Evolutionary conservation across 2,797 vertebrate genomes (phyloP), one percentile per base, ranked within the genome.

Genomic region (Cryptoprocta ferox): DNA sequence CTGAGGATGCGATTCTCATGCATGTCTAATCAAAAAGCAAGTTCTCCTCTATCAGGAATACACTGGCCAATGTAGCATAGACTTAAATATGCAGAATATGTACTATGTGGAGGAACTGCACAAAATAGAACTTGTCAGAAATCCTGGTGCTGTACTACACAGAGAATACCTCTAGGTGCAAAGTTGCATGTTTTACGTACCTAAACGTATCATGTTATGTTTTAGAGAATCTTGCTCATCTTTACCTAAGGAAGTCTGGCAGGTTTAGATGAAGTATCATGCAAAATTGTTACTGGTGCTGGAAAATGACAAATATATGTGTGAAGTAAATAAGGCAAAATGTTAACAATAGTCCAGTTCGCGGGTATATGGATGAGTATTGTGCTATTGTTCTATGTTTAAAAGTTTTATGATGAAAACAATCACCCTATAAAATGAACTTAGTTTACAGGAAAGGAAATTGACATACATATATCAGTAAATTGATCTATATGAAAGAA

Each of bases 371-470:
- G 7, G 24, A 21, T 83, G n/a, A 48, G 83, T 79, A 28, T 16
- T 66, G 30, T 76, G 35, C 21, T 93, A 0, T 30, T 86, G 19
- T 76, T 92, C 18, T 32, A 0, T n/a, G 45, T 89, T 94, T 73
- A 10, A 73, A 97, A 78, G 11, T 70, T 80, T 82, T 91, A 61
- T 83, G 53, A 65, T 48, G 3, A 83, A 96, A 84, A 85, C 32
- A 5, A 19, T 56, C 48, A 79, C 24, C 15, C 26, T 68, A 5
- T 65, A 59, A 94, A 66, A 78, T 32, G 7, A 7, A 24, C 59
- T 88, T 71, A 37, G 21, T 90, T 87, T 85, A 26, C 1, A 65
- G 28, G 12, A 50, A 3, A 90, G n/a, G 32, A 90, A 71, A 68
- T 81, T 66, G 66, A n/a, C 37, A 83, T 0, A 39, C 9, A 14